phyloP scores from a whole-genome alignment of 2,113 vertebrate genomes.

The Acinonyx jubatus region DNA sequence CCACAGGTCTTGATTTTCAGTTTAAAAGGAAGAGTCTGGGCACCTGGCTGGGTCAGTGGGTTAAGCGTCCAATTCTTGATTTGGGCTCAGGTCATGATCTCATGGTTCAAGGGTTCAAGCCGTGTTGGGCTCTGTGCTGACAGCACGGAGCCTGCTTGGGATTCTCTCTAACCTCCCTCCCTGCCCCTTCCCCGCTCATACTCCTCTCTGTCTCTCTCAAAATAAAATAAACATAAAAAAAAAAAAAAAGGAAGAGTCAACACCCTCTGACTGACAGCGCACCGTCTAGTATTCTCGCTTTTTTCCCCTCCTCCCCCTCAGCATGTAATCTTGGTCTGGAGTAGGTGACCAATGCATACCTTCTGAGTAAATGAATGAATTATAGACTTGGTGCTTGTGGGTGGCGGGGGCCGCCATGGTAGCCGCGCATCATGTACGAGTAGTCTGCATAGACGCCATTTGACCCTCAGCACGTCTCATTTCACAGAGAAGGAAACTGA shows the following conservation, averaged over 20 bases:
- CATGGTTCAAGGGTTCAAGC: no score
- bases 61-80: no score
- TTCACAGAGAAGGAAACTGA: background rate
- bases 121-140: no score
- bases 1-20: background rate
- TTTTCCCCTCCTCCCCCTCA: background rate
- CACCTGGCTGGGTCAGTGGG: no score
- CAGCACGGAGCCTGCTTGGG: no score
- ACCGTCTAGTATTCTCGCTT: background rate
- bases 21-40: background rate
- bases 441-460: background rate
- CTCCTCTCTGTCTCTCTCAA: no score
- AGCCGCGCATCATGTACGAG: fast-evolving
- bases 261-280: background rate
- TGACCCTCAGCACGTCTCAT: background rate
- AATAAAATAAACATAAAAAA: no score
- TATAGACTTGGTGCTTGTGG: fast-evolving
- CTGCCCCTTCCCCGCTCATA: no score
- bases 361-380: background rate
- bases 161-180: no score
- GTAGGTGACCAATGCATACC: background rate
- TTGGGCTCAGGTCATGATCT: no score
- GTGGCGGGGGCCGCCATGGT: background rate
- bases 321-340: background rate
- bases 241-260: background rate